Percentiles rank a stretch among this genome's conserved stretches.
phyloP scores from a whole-genome alignment of 2,797 vertebrate species.

The Knipowitschia caucasica region DNA sequence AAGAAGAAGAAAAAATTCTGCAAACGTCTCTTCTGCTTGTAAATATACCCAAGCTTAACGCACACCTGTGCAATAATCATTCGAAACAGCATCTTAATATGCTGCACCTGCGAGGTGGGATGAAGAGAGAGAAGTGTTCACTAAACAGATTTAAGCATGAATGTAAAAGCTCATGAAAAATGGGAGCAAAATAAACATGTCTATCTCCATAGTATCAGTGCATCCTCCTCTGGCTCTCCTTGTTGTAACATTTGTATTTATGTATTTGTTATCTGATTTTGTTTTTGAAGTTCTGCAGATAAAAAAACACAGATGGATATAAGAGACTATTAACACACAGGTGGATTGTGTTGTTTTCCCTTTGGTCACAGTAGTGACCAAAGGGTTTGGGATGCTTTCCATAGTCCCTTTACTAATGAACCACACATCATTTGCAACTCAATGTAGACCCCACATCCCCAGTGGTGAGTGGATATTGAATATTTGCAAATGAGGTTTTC shows the following conservation, averaged over 20 bases:
- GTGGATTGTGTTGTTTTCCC: conserved; percentile 24
- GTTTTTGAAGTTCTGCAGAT: conserved; percentile 25
- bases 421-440: conserved; percentile 66
- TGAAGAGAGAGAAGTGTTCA: no score
- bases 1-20: no score
- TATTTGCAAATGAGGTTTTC: conserved; percentile 64
- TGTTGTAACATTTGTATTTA: background rate
- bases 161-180: no score
- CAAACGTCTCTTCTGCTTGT: no score
- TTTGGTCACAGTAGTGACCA: conserved; percentile 20
- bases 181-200: conserved; percentile 4
- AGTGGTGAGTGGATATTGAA: conserved; percentile 54
- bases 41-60: no score
- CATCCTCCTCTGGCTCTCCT: background rate
- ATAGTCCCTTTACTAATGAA: conserved; percentile 54
- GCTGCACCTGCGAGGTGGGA: no score
- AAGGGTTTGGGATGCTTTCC: conserved; percentile 26
- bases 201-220: no score
- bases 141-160: no score
- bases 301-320: conserved; percentile 18
- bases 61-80: no score
- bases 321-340: conserved; percentile 18
- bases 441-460: conserved; percentile 52
- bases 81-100: no score
- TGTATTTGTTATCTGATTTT: background rate